Evolutionary conservation across 2,888 invertebrate genomes (phyloP).

Genomic region (Cactoblastis cactorum): DNA sequence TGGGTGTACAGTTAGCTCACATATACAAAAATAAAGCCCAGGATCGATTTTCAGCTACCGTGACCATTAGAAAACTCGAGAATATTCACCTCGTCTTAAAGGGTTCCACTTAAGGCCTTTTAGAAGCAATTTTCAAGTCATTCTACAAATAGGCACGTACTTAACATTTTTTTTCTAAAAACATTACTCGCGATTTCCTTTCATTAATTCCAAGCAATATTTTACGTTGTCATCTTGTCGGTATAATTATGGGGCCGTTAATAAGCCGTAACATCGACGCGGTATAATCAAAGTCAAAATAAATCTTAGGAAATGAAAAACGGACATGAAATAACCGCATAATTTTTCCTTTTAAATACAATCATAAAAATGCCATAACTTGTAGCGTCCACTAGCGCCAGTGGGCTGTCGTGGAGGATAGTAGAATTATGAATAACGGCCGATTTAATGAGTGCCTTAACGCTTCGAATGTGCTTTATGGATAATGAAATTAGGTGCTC

Average conservation of each 20-base stretch:
- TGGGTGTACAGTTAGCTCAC: too few species aligned
- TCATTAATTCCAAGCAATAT: slow-evolving; percentile 57
- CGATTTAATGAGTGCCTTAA: slow-evolving; percentile 74
- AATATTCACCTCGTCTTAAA: background rate
- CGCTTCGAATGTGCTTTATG: slow-evolving; percentile 78
- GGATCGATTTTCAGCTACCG: too few species aligned
- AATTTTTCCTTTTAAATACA: slow-evolving; percentile 66
- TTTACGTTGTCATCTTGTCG: slow-evolving; percentile 56
- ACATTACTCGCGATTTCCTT: slow-evolving; percentile 23
- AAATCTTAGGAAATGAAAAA: slow-evolving; percentile 71
- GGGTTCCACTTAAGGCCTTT: background rate
- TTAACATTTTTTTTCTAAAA: slow-evolving; percentile 14
- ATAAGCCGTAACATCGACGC: slow-evolving; percentile 66
- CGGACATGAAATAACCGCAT: slow-evolving; percentile 68
- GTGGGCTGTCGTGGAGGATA: slow-evolving; percentile 69
- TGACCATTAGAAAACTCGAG: background rate
- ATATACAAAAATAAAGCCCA: too few species aligned
- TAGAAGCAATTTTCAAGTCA: background rate
- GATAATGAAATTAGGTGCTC: slow-evolving; percentile 78
- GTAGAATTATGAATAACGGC: slow-evolving; percentile 70
- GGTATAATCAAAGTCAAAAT: slow-evolving; percentile 71
- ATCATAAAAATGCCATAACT: slow-evolving; percentile 70
- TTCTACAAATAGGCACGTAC: background rate
- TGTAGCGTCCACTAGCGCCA: slow-evolving; percentile 63
- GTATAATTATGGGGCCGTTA: slow-evolving; percentile 67